phyloP scores from a whole-genome alignment of 2,113 vertebrate genomes.

The Burhinus bistriatus region DNA sequence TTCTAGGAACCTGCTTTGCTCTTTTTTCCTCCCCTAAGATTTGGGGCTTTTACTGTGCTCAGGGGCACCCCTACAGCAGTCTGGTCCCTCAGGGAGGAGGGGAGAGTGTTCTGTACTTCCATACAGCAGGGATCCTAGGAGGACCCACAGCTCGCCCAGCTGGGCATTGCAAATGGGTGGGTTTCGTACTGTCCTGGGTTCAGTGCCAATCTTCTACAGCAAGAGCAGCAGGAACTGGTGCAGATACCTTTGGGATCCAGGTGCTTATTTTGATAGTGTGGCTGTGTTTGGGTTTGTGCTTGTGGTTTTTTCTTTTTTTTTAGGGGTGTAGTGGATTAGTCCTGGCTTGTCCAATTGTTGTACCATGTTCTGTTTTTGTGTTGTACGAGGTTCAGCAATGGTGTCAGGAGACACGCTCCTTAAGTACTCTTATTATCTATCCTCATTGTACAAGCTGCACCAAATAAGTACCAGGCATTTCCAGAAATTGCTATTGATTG shows the following conservation, averaged over 20 bases:
- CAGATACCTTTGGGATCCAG: background rate
- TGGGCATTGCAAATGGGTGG: background rate
- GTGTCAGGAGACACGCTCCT: constrained; percentile 64
- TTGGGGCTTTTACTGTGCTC: background rate
- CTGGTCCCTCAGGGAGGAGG: background rate
- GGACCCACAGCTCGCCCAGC: background rate
- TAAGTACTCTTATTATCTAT: constrained; percentile 74
- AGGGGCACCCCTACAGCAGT: background rate
- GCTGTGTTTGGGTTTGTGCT: background rate
- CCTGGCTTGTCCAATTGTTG: background rate
- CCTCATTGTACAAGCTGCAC: constrained; percentile 65
- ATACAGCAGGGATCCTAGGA: background rate
- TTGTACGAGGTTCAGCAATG: constrained; percentile 26
- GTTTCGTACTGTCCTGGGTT: background rate
- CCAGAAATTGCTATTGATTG: constrained; percentile 81
- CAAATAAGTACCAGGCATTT: constrained; percentile 77
- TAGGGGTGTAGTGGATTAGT: background rate
- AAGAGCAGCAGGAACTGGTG: background rate
- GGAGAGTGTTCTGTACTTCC: background rate
- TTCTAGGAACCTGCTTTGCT: background rate
- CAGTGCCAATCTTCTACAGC: background rate
- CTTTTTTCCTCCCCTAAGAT: background rate
- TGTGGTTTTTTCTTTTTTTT: background rate
- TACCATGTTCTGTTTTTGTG: background rate
- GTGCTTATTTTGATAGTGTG: background rate